These are phyloP conservation scores for Brachionus asplanchnoidis DNA, from an alignment of 1,140 invertebrate species.

Conservation along the genomic window DNA sequence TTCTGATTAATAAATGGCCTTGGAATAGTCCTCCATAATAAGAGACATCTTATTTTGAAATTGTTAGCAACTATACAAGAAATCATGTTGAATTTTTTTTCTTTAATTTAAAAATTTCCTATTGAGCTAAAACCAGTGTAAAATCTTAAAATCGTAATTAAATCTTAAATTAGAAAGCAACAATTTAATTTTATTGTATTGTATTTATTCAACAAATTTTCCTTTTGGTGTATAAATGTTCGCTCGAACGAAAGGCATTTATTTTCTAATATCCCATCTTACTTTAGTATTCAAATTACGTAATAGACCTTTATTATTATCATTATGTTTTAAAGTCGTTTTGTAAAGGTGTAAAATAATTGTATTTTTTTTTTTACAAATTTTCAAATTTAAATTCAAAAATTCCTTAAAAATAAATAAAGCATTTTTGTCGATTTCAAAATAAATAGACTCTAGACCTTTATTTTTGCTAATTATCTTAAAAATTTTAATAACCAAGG, in stretches of 20 bases:
- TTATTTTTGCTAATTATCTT: too few species aligned
- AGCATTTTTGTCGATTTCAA: background rate
- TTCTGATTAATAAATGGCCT: too few species aligned
- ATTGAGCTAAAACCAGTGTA: background rate
- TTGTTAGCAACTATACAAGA: too few species aligned
- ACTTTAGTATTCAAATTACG: background rate
- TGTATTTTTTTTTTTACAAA: background rate
- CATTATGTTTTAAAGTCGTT: background rate
- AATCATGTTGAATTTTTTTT: too few species aligned
- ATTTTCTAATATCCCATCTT: background rate
- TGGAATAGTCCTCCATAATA: too few species aligned
- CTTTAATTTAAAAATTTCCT: background rate
- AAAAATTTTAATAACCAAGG: background rate
- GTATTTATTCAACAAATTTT: background rate
- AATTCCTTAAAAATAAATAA: background rate
- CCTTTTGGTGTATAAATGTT: background rate
- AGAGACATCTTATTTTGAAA: too few species aligned
- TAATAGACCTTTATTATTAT: background rate
- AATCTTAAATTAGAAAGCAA: too few species aligned
- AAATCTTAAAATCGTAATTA: background rate
- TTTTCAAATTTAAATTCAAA: background rate
- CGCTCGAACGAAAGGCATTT: background rate
- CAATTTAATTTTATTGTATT: background rate
- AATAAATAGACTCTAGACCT: too few species aligned
- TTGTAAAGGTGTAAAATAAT: background rate